Evolutionary conservation across 2,888 invertebrate genomes (phyloP), one percentile per base, ranked within the genome.

Genomic region (Thereva nobilitata): DNA sequence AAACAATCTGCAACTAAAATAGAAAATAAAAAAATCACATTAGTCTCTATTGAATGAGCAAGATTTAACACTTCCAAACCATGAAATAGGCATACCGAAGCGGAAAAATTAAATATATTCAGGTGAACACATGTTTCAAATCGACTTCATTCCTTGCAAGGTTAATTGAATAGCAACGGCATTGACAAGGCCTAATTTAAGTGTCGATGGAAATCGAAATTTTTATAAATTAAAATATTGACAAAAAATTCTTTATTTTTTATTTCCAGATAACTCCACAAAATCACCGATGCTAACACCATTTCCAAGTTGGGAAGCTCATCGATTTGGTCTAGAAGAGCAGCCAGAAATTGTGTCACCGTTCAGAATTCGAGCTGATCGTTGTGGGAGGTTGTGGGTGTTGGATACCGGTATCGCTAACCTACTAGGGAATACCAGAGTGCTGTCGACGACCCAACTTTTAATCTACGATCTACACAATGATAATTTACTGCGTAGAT

Each of bases 221-320:
- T 47, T 47, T 10, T 2, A 3, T 12, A 47, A 10, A 47, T 12
- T 12, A 47, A 47, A 47, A 47, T 12, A 47, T 8, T 44, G 1
- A 4, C 1, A 44, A 44, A n/a, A 44, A 23, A 9, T 64, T 68
- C 67, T 64, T 61, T 68, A 59, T 61, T 67, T 53, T 68, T 70
- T 70, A 56, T 66, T 85, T 85, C 38, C 83, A 90, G 90, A 90
- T 75, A 86, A 83, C 66, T 82, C 85, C 0, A 84, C 84, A 0
- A 85, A 83, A 66, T 88, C 90, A 4, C 92, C 92, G 0, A 83
- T 84, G 45, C 78, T 92, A 66, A 87, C 83, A n/a, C 92, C 92
- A 0, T 92, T 89, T 73, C 92, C 92, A 1, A 89, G 87, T 72
- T 92, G 92, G 92, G 86, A 87, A 68, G 88, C 90, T 0, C 91